Evolutionary conservation across 2,113 vertebrate species (phyloP).

Genomic region (Anarrhichthys ocellatus): DNA sequence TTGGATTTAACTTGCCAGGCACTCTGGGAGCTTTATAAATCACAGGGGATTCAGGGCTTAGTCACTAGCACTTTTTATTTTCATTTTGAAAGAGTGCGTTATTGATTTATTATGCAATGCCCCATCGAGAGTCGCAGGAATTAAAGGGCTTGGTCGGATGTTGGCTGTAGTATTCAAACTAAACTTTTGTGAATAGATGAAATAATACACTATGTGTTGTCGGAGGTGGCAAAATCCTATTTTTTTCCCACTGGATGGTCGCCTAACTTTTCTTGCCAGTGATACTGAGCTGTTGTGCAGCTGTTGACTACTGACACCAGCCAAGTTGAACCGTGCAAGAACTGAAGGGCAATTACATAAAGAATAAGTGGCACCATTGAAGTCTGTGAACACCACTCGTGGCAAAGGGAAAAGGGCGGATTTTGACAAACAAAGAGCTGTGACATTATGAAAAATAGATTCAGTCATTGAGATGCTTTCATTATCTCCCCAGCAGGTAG

Average conservation of each 20-base stretch:
- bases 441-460: constrained; percentile 66
- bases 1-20: constrained; percentile 67
- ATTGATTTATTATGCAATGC: constrained; percentile 72
- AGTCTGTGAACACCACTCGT: constrained; percentile 27
- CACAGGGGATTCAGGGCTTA: constrained; percentile 63
- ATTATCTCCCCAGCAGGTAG: constrained; percentile 58
- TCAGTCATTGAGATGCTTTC: constrained; percentile 48
- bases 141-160: constrained; percentile 48
- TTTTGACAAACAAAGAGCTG: constrained; percentile 57
- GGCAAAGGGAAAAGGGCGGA: constrained; percentile 37
- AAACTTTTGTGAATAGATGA: constrained; percentile 39
- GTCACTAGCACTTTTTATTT: constrained; percentile 63
- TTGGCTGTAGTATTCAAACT: constrained; percentile 49
- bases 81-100: constrained; percentile 68
- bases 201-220: background rate
- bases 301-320: constrained; percentile 42
- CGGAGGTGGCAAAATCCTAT: constrained; percentile 6
- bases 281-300: constrained; percentile 34
- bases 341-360: constrained; percentile 42
- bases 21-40: constrained; percentile 59
- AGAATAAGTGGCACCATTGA: constrained; percentile 38
- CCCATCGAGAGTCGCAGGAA: constrained; percentile 40
- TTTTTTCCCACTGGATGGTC: constrained; percentile 21
- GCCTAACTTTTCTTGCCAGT: background rate
- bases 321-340: constrained; percentile 14